A percentile compares a stretch with the other conserved stretches of the same genome.
phyloP scores from a whole-genome alignment of 2,113 vertebrate genomes.

The human (Homo sapiens) region DNA sequence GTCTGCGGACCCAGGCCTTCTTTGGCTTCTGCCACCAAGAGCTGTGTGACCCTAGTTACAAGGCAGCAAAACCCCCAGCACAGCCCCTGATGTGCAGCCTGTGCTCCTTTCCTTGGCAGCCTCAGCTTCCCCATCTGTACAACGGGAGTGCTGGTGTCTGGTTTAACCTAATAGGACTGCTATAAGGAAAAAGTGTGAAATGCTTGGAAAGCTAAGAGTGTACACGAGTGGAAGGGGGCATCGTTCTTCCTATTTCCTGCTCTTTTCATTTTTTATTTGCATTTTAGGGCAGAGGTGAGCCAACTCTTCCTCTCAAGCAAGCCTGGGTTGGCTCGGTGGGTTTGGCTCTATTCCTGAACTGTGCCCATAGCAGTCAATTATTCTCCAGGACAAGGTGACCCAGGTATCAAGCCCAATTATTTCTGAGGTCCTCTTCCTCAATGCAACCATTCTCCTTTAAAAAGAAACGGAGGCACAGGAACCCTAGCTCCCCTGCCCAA shows the following conservation, averaged over 20 bases:
- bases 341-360: not conserved
- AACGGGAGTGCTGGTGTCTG: rapidly evolving
- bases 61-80: too few relatives aligned
- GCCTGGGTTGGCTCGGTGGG: not conserved
- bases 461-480: not conserved
- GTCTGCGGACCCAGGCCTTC: rapidly evolving
- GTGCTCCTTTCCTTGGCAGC: too few relatives aligned
- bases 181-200: rapidly evolving
- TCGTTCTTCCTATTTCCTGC: rapidly evolving
- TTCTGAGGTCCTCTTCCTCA: not conserved
- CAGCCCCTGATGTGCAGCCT: rapidly evolving
- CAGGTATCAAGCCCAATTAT: not conserved
- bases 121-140: not conserved
- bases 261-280: not conserved
- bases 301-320: not conserved
- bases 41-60: not conserved
- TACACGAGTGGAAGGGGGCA: rapidly evolving
- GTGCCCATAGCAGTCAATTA: not conserved
- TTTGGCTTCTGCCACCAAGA: not conserved
- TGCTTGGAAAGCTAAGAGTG: not conserved
- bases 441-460: rapidly evolving
- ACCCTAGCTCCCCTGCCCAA: not conserved
- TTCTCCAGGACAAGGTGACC: not conserved
- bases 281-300: not conserved
- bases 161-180: rapidly evolving